phyloP scores from a whole-genome alignment of 2,797 vertebrate species.

The Coendou prehensilis region DNA sequence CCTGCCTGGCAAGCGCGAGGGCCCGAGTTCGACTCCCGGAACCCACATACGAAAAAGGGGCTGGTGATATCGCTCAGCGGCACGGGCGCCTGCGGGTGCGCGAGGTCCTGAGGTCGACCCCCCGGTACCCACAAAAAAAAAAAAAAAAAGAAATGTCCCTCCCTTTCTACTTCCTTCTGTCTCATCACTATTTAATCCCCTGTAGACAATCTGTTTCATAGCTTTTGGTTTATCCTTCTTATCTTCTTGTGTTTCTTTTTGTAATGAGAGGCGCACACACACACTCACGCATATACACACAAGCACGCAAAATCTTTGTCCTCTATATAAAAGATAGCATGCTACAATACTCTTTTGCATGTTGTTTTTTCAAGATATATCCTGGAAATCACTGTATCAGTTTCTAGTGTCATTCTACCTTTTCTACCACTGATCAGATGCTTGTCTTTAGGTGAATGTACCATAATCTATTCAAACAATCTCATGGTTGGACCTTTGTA shows the following conservation, averaged over 20 bases:
- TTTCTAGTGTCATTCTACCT: not conserved
- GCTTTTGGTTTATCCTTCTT: not conserved
- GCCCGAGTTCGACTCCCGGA: too few species aligned
- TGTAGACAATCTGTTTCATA: not conserved
- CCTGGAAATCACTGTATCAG: not conserved
- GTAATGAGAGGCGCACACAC: not conserved
- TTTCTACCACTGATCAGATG: not conserved
- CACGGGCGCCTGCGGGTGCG: too few species aligned
- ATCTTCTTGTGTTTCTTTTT: not conserved
- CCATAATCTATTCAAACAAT: not conserved
- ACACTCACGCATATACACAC: not conserved
- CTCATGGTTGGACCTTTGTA: not conserved
- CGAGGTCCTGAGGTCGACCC: too few species aligned
- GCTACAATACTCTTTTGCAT: not conserved
- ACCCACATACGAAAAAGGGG: too few species aligned
- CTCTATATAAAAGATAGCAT: not conserved
- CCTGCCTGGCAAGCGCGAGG: too few species aligned
- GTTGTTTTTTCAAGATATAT: not conserved
- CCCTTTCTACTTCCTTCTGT: not conserved
- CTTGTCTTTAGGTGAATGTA: not conserved
- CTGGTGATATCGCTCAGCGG: too few species aligned
- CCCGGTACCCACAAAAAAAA: too few species aligned
- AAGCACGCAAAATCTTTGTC: not conserved
- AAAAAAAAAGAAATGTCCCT: too few species aligned
- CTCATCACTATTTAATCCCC: not conserved